Percentiles rank a stretch among this genome's conserved stretches.
Evolutionary conservation across 2,113 vertebrate genomes (phyloP).

Genomic region (Malurus cyaneus): DNA sequence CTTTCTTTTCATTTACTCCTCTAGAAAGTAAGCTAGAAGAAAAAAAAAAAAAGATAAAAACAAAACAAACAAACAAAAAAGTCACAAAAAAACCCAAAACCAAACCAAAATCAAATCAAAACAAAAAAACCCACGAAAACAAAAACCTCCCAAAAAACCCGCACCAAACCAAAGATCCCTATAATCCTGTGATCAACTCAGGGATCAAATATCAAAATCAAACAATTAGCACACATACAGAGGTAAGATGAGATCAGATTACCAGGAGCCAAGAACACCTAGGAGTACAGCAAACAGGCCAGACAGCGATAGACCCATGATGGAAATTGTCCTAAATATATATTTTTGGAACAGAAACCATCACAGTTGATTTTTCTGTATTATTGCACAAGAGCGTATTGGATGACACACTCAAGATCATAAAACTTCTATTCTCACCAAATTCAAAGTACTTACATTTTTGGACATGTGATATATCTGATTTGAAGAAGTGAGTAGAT

Average conservation of each 20-base stretch:
- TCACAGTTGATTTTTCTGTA: background rate
- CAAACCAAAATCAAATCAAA: background rate
- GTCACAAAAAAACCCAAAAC: background rate
- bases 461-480: rapidly evolving
- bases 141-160: too few species aligned
- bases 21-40: background rate
- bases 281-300: background rate
- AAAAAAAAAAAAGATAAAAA: background rate
- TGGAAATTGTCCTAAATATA: background rate
- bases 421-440: background rate
- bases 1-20: background rate
- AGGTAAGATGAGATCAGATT: background rate
- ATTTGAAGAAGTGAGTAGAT: background rate
- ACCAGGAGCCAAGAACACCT: background rate
- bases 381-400: background rate
- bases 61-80: background rate
- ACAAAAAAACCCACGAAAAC: background rate
- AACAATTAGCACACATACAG: background rate
- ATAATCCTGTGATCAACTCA: background rate
- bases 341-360: background rate
- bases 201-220: background rate
- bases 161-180: background rate
- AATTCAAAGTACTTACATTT: background rate
- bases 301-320: background rate
- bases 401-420: background rate